These are phyloP conservation scores for Sebastes trivittatus DNA, from an alignment of 2,797 vertebrate species.

Conservation along the genomic window DNA sequence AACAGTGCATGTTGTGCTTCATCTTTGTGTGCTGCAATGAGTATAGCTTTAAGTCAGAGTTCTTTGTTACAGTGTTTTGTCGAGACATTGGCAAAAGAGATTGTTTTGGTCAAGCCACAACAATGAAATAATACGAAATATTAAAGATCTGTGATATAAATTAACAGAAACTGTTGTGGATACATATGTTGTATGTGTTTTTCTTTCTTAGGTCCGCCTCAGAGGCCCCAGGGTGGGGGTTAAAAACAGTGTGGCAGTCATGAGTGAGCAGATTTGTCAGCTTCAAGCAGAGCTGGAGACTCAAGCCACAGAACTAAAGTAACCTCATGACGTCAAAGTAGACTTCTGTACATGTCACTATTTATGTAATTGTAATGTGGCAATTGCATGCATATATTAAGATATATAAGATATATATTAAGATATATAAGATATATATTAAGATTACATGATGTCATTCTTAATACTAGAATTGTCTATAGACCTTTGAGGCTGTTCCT, in stretches of 20 bases:
- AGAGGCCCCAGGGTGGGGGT: conserved; percentile 74
- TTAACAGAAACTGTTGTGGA: neutral
- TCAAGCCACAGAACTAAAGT: conserved; percentile 88
- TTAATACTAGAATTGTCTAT: neutral
- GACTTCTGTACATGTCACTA: neutral
- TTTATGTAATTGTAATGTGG: neutral
- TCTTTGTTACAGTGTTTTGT: neutral
- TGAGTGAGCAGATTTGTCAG: conserved; percentile 85
- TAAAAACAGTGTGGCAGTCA: conserved; percentile 72
- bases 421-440: too few species aligned
- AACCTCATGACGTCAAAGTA: conserved; percentile 27
- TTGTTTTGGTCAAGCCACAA: neutral
- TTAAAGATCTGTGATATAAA: neutral
- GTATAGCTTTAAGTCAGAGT: neutral
- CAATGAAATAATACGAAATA: neutral
- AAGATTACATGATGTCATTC: neutral
- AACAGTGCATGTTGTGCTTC: neutral
- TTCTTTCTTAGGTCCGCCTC: conserved; percentile 75
- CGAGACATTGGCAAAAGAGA: neutral
- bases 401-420: too few species aligned
- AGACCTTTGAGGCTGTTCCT: neutral
- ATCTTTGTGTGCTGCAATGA: neutral
- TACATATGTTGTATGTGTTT: neutral
- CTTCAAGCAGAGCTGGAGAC: conserved; percentile 87
- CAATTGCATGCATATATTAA: neutral